Evolutionary conservation across 2,113 vertebrate species (phyloP), one percentile per base, ranked within the genome.

Genomic region (Hemibagrus wyckioides): DNA sequence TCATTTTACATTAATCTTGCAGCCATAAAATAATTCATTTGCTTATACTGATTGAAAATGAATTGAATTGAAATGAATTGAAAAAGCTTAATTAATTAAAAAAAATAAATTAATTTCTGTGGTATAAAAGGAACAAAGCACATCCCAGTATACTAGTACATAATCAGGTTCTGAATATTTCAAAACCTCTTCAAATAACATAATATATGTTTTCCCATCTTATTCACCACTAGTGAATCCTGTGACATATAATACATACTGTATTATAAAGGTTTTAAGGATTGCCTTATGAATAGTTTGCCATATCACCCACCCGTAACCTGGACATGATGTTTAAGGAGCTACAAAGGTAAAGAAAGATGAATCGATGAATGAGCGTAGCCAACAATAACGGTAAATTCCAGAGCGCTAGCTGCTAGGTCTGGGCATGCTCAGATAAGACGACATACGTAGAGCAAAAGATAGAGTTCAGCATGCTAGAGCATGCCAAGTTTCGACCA

Each of bases 401-500:
- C 89, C 89, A 76, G 39, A 84, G 82, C 19, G 25, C 33, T 88
- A 48, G 50, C 67, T 0, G 87, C 80, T 82, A 41, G 73, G 87
- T 75, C 87, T 28, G 59, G 63, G 82, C 89, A 86, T 88, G 89
- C 85, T 86, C 84, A 86, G 89, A 90, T 83, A 83, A 30, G 73
- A 85, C n/a, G 17, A 73, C 6, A 52, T 39, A 77, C 79, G 82
- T 52, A 41, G 69, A 84, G 86, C 88, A 85, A 77, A 85, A 65
- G 54, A 90, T 75, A 84, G 83, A 86, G 69, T 92, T 85, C 89
- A 92, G 92, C 94, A 93, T 90, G 95, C 92, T 94, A 92, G 88
- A 91, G 93, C 95, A 95, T 67, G 94, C 91, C 82, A 91, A 83
- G 93, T 95, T 95, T 95, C 93, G 84, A 95, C 95, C 94, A 86